Evolutionary conservation across 2,888 invertebrate genomes (phyloP).

Genomic region (Odontothrips loti): DNA sequence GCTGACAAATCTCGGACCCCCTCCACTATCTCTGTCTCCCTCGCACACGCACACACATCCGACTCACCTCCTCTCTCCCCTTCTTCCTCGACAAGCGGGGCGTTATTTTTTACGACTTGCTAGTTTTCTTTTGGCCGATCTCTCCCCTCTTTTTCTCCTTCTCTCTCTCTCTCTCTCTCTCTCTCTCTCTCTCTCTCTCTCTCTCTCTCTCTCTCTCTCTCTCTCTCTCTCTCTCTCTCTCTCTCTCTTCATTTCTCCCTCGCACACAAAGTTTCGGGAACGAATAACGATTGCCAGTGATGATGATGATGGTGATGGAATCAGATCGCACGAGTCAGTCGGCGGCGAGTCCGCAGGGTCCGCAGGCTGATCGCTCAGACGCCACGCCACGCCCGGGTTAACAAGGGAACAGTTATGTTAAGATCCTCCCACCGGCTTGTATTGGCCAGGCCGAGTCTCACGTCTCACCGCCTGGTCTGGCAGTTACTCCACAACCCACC

Average conservation of each 20-base stretch:
- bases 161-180: background rate
- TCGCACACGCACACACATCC: background rate
- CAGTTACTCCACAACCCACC: too few species aligned
- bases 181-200: background rate
- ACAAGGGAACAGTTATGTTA: too few species aligned
- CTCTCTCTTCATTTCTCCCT: background rate
- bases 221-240: background rate
- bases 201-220: background rate
- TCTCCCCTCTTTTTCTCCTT: background rate
- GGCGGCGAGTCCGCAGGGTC: too few species aligned
- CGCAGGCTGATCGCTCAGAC: too few species aligned
- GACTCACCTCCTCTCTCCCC: background rate
- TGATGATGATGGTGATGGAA: background rate
- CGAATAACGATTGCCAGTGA: background rate
- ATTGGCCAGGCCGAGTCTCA: too few species aligned
- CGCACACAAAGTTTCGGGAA: background rate
- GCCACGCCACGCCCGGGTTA: too few species aligned
- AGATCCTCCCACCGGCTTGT: too few species aligned
- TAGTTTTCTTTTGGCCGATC: background rate
- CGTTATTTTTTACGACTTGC: conserved; percentile 13
- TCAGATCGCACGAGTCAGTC: background rate
- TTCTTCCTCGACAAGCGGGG: background rate
- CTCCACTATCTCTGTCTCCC: background rate
- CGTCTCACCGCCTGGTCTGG: too few species aligned
- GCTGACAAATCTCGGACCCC: background rate